Evolutionary conservation across 1,140 invertebrate species (phyloP).

Genomic region (Heliconius hermathena): DNA sequence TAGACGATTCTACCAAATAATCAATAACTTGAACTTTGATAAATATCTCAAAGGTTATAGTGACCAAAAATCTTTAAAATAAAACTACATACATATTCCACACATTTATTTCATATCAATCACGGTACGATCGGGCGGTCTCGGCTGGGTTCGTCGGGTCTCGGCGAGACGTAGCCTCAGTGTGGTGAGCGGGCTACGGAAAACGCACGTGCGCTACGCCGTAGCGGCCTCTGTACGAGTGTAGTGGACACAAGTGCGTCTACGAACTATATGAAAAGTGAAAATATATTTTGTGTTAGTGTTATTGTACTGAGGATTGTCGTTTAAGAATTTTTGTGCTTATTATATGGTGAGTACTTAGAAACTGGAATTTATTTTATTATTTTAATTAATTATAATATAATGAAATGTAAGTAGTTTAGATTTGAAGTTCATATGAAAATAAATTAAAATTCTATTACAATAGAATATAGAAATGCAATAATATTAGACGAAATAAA

Average conservation of each 20-base stretch:
- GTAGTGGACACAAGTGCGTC: constrained; percentile 38
- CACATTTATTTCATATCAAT: constrained; percentile 81
- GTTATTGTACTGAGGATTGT: constrained; percentile 54
- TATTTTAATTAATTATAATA: background rate
- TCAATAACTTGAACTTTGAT: background rate
- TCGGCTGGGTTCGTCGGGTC: constrained; percentile 63
- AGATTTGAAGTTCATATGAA: background rate
- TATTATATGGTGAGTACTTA: constrained; percentile 65
- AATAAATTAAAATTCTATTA: background rate
- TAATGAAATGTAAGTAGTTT: background rate
- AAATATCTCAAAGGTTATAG: background rate
- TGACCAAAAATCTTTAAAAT: constrained; percentile 23
- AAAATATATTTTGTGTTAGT: constrained; percentile 52
- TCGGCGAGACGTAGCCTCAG: constrained; percentile 60
- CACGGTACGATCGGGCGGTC: constrained; percentile 60
- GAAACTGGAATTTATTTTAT: background rate
- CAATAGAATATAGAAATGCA: background rate
- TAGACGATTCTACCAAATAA: background rate
- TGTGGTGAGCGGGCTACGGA: constrained; percentile 61
- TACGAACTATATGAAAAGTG: constrained; percentile 41
- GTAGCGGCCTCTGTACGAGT: constrained; percentile 50
- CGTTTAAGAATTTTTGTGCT: constrained; percentile 43
- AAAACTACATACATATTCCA: constrained; percentile 77
- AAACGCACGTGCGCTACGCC: constrained; percentile 60
- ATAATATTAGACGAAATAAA: too few species aligned